phyloP scores from a whole-genome alignment of 1,140 invertebrate genomes.

The Maconellicoccus hirsutus region DNA sequence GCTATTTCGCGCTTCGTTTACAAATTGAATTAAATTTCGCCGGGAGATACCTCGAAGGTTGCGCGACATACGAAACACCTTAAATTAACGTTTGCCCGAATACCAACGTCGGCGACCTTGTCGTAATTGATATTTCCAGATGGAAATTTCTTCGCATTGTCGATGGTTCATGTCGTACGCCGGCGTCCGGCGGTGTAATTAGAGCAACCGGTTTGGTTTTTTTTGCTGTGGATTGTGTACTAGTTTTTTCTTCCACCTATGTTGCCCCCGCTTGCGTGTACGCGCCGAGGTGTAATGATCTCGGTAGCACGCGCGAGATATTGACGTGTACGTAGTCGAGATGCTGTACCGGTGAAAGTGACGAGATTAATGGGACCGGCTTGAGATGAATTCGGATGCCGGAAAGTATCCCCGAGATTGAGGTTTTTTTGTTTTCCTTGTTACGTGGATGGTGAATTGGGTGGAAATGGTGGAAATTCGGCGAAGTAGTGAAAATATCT shows the following conservation, averaged over 20 bases:
- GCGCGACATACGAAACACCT: not conserved
- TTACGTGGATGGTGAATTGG: too few species aligned
- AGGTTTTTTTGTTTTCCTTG: too few species aligned
- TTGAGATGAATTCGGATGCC: not conserved
- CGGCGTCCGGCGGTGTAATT: not conserved
- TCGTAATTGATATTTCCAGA: not conserved
- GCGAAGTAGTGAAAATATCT: too few species aligned
- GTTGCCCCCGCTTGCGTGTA: not conserved
- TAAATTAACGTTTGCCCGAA: too few species aligned
- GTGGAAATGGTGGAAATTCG: too few species aligned
- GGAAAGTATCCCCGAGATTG: too few species aligned
- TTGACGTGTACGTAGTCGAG: not conserved
- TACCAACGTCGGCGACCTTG: not conserved
- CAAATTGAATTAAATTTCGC: constrained; percentile 5
- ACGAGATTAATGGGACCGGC: not conserved
- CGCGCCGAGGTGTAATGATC: not conserved
- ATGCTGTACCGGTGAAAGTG: not conserved
- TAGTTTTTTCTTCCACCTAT: too few species aligned
- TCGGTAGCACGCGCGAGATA: not conserved
- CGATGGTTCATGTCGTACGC: too few species aligned
- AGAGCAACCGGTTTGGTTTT: not conserved
- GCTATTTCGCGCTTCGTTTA: constrained; percentile 2
- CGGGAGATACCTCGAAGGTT: too few species aligned
- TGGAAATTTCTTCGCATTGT: too few species aligned
- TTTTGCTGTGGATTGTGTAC: not conserved